Conservation (phyloP, 2,888 invertebrate species). For the Cosmorhoe ocellata region DNA sequence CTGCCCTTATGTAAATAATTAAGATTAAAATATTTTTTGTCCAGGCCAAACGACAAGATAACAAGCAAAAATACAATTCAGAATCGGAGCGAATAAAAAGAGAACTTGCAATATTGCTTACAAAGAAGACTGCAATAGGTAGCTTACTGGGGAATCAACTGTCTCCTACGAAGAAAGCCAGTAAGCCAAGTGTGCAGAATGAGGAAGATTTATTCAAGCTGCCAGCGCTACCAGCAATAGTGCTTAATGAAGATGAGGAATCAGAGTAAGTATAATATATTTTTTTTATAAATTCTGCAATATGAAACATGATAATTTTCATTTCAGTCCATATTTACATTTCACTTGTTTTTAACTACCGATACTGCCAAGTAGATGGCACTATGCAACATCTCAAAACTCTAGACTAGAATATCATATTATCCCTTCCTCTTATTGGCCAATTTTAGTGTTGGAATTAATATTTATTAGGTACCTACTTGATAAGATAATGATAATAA, state of each 20-base stretch:
- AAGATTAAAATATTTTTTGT: too few species aligned
- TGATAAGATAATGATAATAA: too few species aligned
- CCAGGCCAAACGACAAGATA: conserved; percentile 89
- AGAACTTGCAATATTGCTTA: conserved; percentile 87
- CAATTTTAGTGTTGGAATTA: too few species aligned
- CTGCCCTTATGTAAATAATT: too few species aligned
- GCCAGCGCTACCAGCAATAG: conserved; percentile 74
- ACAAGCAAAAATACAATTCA: conserved; percentile 86
- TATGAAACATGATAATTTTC: too few species aligned
- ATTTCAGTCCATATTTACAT: too few species aligned
- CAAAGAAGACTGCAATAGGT: conserved; percentile 91
- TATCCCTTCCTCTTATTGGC: too few species aligned
- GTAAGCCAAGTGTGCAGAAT: conserved; percentile 35
- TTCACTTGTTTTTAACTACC: too few species aligned
- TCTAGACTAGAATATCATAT: background rate
- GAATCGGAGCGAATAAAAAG: conserved; percentile 89
- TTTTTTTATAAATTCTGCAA: too few species aligned
- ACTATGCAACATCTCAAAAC: too few species aligned
- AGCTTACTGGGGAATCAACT: conserved; percentile 83
- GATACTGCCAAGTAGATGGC: background rate
- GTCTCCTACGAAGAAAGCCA: conserved; percentile 65
- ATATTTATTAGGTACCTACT: too few species aligned
- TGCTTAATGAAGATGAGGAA: conserved; percentile 60
- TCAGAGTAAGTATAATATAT: conserved; percentile 67
- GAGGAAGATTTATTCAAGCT: conserved; percentile 86